phyloP scores from a whole-genome alignment of 2,888 invertebrate species.

The Megastigmus dorsalis region DNA sequence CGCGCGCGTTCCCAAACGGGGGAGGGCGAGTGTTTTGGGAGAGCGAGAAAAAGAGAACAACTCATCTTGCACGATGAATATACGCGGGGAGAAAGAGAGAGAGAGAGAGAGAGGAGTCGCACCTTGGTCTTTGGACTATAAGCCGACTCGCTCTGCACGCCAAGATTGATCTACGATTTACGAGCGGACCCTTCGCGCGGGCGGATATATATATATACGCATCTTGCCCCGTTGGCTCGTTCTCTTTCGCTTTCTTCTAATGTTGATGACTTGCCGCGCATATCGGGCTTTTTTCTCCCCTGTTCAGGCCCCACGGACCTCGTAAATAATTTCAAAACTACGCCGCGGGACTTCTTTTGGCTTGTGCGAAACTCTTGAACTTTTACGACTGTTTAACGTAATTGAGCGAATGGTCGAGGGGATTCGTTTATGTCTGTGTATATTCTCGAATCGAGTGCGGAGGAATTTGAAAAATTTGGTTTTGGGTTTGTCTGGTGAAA shows the following conservation, averaged over 20 bases:
- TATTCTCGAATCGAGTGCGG: no score
- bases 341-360: no score
- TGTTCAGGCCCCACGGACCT: not conserved
- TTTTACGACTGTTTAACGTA: not conserved
- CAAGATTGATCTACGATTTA: conserved; percentile 52
- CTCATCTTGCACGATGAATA: no score
- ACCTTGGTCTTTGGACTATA: conserved; percentile 1
- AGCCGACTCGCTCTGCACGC: conserved; percentile 17
- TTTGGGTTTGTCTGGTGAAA: no score
- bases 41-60: not conserved
- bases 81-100: not conserved
- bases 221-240: not conserved
- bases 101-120: not conserved
- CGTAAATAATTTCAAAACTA: conserved; percentile 1
- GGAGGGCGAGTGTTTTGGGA: no score
- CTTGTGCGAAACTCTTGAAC: not conserved
- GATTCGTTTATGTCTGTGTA: no score
- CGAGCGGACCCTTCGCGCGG: not conserved
- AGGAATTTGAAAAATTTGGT: no score
- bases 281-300: not conserved
- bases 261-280: not conserved
- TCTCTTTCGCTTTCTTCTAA: not conserved
- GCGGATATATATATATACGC: no score
- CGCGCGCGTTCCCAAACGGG: not conserved
- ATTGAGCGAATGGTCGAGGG: not conserved